A percentile compares a stretch with the other conserved stretches of the same genome.
Conservation (phyloP, 2,888 invertebrate genomes). For the Eledona agricola region DNA sequence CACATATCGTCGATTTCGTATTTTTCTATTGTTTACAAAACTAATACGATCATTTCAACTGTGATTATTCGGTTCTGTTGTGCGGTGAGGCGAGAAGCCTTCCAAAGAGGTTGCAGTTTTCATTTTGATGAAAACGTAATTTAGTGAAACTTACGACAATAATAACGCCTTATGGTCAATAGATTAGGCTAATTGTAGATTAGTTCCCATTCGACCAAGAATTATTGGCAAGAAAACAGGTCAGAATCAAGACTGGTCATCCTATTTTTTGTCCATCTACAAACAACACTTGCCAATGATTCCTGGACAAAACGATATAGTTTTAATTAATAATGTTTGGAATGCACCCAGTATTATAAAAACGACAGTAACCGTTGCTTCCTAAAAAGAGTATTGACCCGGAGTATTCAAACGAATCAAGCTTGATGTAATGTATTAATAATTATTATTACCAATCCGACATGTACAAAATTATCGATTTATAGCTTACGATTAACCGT, state of each 20-base stretch:
- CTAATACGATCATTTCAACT: slow-evolving; percentile 16
- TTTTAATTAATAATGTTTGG: slow-evolving; percentile 14
- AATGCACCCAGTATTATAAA: slow-evolving; percentile 17
- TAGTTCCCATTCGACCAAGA: slow-evolving; percentile 7
- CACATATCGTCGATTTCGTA: too few species aligned
- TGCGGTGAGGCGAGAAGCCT: too few species aligned
- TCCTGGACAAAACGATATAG: slow-evolving; percentile 23
- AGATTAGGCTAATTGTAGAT: slow-evolving; percentile 34
- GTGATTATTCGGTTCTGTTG: slow-evolving; percentile 16
- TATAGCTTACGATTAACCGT: too few species aligned
- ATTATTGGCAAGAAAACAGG: slow-evolving; percentile 32
- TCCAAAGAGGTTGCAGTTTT: slow-evolving; percentile 28
- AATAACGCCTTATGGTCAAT: slow-evolving; percentile 54
- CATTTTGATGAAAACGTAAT: slow-evolving; percentile 34
- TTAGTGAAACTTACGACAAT: slow-evolving; percentile 58
- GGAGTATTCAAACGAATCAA: background rate
- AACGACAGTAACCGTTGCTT: too few species aligned
- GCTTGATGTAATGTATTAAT: too few species aligned
- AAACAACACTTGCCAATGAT: slow-evolving; percentile 30
- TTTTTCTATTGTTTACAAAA: too few species aligned
- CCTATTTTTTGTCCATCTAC: slow-evolving; percentile 40
- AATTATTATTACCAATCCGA: slow-evolving; percentile 1
- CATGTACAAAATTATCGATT: too few species aligned
- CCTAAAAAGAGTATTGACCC: too few species aligned
- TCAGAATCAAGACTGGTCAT: slow-evolving; percentile 36